These are phyloP conservation scores for Maniola jurtina DNA, from an alignment of 1,140 invertebrate species.

Conservation along the genomic window DNA sequence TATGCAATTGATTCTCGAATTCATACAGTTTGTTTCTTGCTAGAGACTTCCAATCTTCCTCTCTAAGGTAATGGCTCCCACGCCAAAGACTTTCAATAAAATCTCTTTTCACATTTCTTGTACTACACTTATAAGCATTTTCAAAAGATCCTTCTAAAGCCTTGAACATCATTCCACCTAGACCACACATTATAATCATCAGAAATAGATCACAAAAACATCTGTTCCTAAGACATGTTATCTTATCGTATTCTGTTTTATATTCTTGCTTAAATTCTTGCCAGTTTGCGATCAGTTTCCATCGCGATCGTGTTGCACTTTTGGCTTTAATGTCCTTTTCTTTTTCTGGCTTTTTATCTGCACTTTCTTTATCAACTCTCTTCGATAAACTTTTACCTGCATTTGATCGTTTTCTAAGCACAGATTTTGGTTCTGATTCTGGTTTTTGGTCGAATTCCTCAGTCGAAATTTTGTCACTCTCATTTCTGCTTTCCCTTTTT, in stretches of 20 bases:
- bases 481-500: constrained; percentile 52
- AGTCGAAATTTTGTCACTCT: constrained; percentile 44
- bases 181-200: constrained; percentile 86
- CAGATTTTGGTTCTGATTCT: constrained; percentile 43
- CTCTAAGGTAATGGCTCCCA: constrained; percentile 87
- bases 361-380: constrained; percentile 36
- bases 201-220: constrained; percentile 84
- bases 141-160: constrained; percentile 90
- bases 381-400: constrained; percentile 28
- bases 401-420: constrained; percentile 56
- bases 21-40: constrained; percentile 88
- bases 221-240: constrained; percentile 81
- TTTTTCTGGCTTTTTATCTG: constrained; percentile 34
- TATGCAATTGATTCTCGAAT: constrained; percentile 92
- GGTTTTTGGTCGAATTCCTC: constrained; percentile 30
- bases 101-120: constrained; percentile 90
- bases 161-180: constrained; percentile 88
- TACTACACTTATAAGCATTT: constrained; percentile 91
- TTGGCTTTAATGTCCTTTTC: constrained; percentile 41
- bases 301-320: constrained; percentile 43
- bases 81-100: constrained; percentile 90
- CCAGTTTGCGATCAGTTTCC: constrained; percentile 78
- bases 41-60: constrained; percentile 93
- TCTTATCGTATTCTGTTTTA: constrained; percentile 75
- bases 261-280: constrained; percentile 80